phyloP scores from a whole-genome alignment of 1,140 invertebrate species.

The Euborellia annulipes region DNA sequence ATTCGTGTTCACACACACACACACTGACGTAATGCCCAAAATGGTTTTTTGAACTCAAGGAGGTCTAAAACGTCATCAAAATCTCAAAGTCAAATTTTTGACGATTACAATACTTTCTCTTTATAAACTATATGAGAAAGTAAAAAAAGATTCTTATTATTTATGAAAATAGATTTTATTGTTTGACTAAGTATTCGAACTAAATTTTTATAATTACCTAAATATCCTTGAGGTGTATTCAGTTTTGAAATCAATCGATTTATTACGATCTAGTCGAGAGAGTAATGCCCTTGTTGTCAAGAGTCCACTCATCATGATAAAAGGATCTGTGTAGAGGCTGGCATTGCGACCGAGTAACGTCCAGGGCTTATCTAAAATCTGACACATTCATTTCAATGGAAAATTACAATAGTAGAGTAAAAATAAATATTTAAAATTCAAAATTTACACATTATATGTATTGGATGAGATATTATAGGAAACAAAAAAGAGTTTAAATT shows the following conservation, averaged over 20 bases:
- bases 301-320: constrained; percentile 57
- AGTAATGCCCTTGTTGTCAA: constrained; percentile 47
- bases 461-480: no score
- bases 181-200: not conserved
- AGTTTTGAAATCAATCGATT: not conserved
- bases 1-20: no score
- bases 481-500: no score
- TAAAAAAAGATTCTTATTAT: no score
- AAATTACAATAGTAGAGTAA: not conserved
- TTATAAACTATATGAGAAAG: no score
- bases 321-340: constrained; percentile 59
- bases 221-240: constrained; percentile 7
- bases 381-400: constrained; percentile 1
- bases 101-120: no score
- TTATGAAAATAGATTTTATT: no score
- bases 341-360: constrained; percentile 53
- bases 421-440: constrained; percentile 7
- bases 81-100: no score
- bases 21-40: no score
- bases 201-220: constrained; percentile 1
- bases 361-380: constrained; percentile 50
- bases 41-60: no score
- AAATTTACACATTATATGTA: no score
- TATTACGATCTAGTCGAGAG: constrained; percentile 19
- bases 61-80: no score